phyloP scores from a whole-genome alignment of 2,797 vertebrate genomes.

The Selene dorsalis region DNA sequence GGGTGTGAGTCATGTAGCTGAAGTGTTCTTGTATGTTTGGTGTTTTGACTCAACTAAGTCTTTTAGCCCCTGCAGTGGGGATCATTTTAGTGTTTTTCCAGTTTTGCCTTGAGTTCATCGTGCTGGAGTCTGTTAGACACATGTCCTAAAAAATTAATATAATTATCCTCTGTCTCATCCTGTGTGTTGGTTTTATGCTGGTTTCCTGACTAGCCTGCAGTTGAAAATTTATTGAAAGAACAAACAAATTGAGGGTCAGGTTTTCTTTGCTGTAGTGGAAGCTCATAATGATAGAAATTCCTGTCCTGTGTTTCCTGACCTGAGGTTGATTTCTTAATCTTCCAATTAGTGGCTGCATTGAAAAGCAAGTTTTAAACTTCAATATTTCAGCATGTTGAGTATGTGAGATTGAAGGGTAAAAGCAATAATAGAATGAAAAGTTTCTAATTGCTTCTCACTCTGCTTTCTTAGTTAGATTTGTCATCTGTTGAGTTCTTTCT shows the following conservation, averaged over 20 bases:
- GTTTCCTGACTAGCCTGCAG: background rate
- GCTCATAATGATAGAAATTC: background rate
- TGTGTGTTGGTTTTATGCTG: background rate
- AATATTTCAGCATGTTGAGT: conserved; percentile 26
- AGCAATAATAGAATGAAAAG: background rate
- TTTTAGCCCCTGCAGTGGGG: background rate
- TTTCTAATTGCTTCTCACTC: conserved; percentile 3
- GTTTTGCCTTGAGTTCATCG: background rate
- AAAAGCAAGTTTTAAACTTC: conserved; percentile 16
- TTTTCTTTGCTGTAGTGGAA: background rate
- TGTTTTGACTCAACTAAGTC: conserved; percentile 4
- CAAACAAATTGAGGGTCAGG: background rate
- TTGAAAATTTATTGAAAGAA: background rate
- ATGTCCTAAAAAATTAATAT: background rate
- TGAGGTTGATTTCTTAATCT: background rate
- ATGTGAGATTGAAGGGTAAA: background rate
- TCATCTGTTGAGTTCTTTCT: background rate
- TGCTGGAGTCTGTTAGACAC: conserved; percentile 1
- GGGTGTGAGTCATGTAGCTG: background rate
- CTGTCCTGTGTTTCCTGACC: too few relatives aligned
- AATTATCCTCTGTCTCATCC: background rate
- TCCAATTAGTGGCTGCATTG: conserved; percentile 16
- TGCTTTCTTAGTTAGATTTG: too few relatives aligned
- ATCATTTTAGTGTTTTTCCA: background rate
- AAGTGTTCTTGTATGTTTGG: background rate